Conservation (phyloP, 2,797 vertebrate genomes). For the Rhinophrynus dorsalis region DNA sequence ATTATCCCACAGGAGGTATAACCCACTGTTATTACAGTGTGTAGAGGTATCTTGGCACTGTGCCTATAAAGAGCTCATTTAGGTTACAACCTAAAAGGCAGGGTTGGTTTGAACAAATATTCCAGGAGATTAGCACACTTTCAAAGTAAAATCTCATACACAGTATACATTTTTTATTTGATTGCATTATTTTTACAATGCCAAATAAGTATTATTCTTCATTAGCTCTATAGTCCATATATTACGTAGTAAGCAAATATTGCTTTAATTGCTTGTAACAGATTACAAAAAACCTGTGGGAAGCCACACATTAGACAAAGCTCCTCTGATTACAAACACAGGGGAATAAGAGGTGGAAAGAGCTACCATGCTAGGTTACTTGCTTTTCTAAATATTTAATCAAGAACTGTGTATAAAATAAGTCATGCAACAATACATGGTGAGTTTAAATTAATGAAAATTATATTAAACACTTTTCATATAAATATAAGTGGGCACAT, state of each 20-base stretch:
- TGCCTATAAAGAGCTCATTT: not conserved
- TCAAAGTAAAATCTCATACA: not conserved
- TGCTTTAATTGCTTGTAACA: constrained; percentile 42
- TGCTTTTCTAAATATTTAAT: constrained; percentile 39
- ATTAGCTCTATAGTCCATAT: constrained; percentile 29
- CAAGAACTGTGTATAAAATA: constrained; percentile 1
- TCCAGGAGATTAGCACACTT: not conserved
- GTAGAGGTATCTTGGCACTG: not conserved
- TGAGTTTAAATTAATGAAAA: not conserved
- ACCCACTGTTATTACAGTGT: constrained; percentile 7
- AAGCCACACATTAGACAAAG: constrained; percentile 29
- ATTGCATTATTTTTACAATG: constrained; percentile 6
- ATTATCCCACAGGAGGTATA: constrained; percentile 21
- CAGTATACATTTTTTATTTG: not conserved
- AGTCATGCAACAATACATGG: not conserved
- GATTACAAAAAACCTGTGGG: constrained; percentile 41
- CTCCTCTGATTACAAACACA: constrained; percentile 31
- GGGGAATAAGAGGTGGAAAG: constrained; percentile 22
- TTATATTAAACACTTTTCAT: too few relatives aligned
- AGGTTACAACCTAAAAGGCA: constrained; percentile 3
- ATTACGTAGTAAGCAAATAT: constrained; percentile 42
- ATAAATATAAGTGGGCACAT: too few relatives aligned
- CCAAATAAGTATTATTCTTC: constrained; percentile 29
- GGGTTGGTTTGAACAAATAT: not conserved
- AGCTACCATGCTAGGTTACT: constrained; percentile 24